These are phyloP conservation scores for Pampusana beccarii DNA, from an alignment of 2,113 vertebrate genomes.

Conservation along the genomic window DNA sequence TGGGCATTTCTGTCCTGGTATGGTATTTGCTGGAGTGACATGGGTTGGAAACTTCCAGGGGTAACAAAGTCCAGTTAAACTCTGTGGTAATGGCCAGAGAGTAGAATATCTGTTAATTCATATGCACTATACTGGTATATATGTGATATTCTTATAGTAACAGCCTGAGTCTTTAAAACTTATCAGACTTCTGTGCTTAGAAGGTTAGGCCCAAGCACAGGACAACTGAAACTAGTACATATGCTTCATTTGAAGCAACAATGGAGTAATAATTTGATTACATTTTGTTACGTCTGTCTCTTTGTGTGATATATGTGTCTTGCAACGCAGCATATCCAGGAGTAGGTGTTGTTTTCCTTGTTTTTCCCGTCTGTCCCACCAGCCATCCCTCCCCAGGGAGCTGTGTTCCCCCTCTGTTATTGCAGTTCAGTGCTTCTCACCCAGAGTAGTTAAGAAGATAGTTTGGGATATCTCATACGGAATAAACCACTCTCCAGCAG, in stretches of 20 bases:
- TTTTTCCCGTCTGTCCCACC: not conserved
- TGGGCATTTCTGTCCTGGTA: not conserved
- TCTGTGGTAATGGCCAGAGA: not conserved
- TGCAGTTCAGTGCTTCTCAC: not conserved
- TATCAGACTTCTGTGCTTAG: not conserved
- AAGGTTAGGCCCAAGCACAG: not conserved
- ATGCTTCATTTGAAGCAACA: not conserved
- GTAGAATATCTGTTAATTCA: not conserved
- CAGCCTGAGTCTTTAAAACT: not conserved
- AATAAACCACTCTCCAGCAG: not conserved
- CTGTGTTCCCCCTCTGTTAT: not conserved
- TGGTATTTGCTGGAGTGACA: slow-evolving; percentile 24
- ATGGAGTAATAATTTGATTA: not conserved
- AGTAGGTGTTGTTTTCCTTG: not conserved
- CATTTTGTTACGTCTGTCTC: not conserved
- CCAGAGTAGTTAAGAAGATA: not conserved
- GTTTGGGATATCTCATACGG: not conserved
- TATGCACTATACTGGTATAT: not conserved
- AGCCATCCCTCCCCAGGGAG: not conserved
- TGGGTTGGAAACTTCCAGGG: not conserved
- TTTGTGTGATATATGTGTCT: not conserved
- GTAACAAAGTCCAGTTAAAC: not conserved
- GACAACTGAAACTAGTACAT: not conserved
- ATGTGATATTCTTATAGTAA: not conserved
- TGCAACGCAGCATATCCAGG: no score